Evolutionary conservation across 2,797 vertebrate genomes (phyloP), one percentile per base, ranked within the genome.

Genomic region (Orestias chungarensis): DNA sequence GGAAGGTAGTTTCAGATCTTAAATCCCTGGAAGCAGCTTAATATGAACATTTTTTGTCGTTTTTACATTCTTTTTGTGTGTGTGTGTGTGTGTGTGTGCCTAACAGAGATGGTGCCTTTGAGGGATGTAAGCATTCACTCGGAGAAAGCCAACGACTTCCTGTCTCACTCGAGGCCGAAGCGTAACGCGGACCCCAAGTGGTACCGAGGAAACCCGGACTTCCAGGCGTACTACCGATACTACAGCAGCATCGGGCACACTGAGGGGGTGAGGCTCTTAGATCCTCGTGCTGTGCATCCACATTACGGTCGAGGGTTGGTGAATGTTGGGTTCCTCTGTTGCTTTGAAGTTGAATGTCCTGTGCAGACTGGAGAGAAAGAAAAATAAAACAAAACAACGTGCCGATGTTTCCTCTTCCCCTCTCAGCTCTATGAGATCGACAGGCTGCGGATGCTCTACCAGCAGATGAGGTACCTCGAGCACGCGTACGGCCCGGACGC

Each of bases 181-280:
- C 91, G 94, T n/a, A 95, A 92, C 17, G 76, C 11, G 4, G 94
- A 95, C 46, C 88, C 89, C 0, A 81, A 82, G 47, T 96, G 95
- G 95, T 87, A 95, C 91, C 73, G 90, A 64, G 80, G 83, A 31
- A 92, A 84, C 83, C 95, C 95, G 0, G 95, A 96, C 82, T 96
- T 96, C 86, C 95, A 96, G 92, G 68, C 94, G 11, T 96, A 95
- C 82, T 96, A 96, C 86, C 91, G 92, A 79, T 96, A 95, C 89
- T 96, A 95, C 91, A 95, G 89, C 87, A 95, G 94, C 88, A 96
- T 96, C 15, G 95, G 95, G 38, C 94, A 96, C 93, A 93, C 91
- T 0, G 95, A 95, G 76, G 95, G 94, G 91, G 95, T 95, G 43
- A 91, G 88, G 76, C 10, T n/a, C 46, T 49, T 49, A 46, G 18